Conservation (phyloP, 2,888 invertebrate genomes). For the Rhamphomyia laevipes region DNA sequence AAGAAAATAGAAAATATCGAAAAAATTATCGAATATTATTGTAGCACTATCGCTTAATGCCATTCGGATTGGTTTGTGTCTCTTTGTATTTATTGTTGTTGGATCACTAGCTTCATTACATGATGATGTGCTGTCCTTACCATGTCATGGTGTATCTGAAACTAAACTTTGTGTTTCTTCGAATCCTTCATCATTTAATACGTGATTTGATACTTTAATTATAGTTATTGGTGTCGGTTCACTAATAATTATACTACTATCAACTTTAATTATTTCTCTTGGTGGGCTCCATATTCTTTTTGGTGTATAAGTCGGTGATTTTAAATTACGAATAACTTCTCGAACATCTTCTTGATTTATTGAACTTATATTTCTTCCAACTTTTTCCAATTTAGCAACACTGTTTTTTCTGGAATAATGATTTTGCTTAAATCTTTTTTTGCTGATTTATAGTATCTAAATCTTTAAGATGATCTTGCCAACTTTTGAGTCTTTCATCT, state of each 20-base stretch:
- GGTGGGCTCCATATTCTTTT: conserved; percentile 49
- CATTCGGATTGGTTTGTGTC: conserved; percentile 17
- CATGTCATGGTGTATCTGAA: conserved; percentile 76
- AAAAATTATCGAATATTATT: too few relatives aligned
- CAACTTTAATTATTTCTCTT: conserved; percentile 25
- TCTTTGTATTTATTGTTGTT: conserved; percentile 18
- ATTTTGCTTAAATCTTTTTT: conserved; percentile 35
- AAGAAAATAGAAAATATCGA: too few relatives aligned
- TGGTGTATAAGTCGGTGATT: conserved; percentile 48
- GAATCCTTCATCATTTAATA: conserved; percentile 79
- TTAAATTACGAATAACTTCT: conserved; percentile 52
- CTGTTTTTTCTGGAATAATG: conserved; percentile 19
- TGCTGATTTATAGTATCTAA: conserved; percentile 35
- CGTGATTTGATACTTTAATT: conserved; percentile 36
- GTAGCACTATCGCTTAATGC: conserved; percentile 38
- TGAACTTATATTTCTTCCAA: conserved; percentile 53
- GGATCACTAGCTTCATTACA: conserved; percentile 52
- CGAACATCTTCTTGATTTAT: conserved; percentile 60
- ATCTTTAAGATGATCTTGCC: conserved; percentile 57
- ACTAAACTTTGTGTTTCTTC: conserved; percentile 82
- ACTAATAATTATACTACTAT: not conserved
- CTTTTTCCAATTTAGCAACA: conserved; percentile 35
- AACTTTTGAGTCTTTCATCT: conserved; percentile 49
- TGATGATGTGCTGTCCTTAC: conserved; percentile 55
- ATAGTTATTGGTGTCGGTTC: conserved; percentile 16